phyloP scores from a whole-genome alignment of 2,797 vertebrate genomes.

The Sebastes glaucus region DNA sequence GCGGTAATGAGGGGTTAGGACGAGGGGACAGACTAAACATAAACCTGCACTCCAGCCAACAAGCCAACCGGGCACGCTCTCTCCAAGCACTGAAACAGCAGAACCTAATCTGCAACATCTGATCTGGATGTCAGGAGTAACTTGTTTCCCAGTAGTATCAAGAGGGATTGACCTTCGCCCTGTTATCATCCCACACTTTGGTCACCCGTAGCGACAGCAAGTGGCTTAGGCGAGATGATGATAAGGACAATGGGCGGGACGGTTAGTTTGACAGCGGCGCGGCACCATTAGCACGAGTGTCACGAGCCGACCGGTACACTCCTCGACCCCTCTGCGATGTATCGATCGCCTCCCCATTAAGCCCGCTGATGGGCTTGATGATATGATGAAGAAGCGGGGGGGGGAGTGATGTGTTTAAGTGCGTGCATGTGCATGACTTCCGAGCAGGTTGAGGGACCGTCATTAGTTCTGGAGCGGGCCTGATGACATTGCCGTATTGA shows the following conservation, averaged over 20 bases:
- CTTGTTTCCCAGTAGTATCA: slow-evolving; percentile 48
- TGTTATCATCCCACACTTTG: slow-evolving; percentile 42
- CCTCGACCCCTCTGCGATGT: slow-evolving; percentile 63
- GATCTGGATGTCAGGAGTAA: slow-evolving; percentile 28
- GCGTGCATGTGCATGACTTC: slow-evolving; percentile 58
- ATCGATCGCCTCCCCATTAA: slow-evolving; percentile 74
- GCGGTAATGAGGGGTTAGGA: slow-evolving; percentile 74
- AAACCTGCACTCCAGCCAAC: slow-evolving; percentile 32
- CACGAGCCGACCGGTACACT: slow-evolving; percentile 47
- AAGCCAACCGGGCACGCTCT: background rate
- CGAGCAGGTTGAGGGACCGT: slow-evolving; percentile 45
- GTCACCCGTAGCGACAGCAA: slow-evolving; percentile 32
- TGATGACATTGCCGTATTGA: slow-evolving; percentile 79
- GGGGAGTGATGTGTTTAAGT: slow-evolving; percentile 53
- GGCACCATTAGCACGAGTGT: slow-evolving; percentile 67
- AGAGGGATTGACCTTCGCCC: slow-evolving; percentile 73
- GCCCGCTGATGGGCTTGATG: slow-evolving; percentile 74
- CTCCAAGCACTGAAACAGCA: background rate
- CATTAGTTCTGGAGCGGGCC: slow-evolving; percentile 57
- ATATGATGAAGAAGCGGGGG: slow-evolving; percentile 69
- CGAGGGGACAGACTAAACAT: slow-evolving; percentile 44
- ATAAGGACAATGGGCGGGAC: slow-evolving; percentile 62
- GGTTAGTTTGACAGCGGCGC: slow-evolving; percentile 53
- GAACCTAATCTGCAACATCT: slow-evolving; percentile 7
- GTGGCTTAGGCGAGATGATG: slow-evolving; percentile 59